Conservation (phyloP, 2,797 vertebrate species). For the Pantherophis vulpinus region DNA sequence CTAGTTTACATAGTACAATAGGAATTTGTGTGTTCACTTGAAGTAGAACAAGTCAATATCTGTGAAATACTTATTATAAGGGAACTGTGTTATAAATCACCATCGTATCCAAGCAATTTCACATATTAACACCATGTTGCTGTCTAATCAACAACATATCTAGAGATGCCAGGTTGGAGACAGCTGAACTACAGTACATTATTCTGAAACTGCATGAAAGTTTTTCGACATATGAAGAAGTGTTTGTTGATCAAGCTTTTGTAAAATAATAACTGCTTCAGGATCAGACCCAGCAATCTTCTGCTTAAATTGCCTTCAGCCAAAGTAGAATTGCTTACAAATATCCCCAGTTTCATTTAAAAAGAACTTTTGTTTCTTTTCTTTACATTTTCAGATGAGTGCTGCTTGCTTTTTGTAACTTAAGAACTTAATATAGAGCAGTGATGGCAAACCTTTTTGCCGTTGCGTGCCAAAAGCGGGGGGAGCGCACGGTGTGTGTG, state of each 20-base stretch:
- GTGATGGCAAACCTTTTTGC: no score
- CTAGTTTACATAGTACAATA: neutral
- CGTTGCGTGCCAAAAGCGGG: no score
- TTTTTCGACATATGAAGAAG: neutral
- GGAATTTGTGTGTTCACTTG: neutral
- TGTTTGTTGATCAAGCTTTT: neutral
- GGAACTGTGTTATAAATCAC: neutral
- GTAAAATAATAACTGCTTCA: neutral
- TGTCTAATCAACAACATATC: neutral
- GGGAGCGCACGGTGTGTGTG: no score
- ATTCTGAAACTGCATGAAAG: neutral
- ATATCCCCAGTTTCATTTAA: neutral
- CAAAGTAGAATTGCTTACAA: neutral
- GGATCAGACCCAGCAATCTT: neutral
- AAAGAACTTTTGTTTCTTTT: neutral
- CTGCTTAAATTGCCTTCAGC: neutral
- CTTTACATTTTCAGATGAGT: neutral
- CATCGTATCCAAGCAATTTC: neutral
- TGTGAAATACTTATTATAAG: neutral
- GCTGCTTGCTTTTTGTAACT: neutral
- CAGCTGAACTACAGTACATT: neutral
- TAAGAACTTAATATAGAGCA: neutral
- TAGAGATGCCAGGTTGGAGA: neutral
- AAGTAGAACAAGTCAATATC: neutral
- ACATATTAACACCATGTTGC: neutral